Conservation (phyloP, 1,140 invertebrate species). For the Meloidogyne floridensis region DNA sequence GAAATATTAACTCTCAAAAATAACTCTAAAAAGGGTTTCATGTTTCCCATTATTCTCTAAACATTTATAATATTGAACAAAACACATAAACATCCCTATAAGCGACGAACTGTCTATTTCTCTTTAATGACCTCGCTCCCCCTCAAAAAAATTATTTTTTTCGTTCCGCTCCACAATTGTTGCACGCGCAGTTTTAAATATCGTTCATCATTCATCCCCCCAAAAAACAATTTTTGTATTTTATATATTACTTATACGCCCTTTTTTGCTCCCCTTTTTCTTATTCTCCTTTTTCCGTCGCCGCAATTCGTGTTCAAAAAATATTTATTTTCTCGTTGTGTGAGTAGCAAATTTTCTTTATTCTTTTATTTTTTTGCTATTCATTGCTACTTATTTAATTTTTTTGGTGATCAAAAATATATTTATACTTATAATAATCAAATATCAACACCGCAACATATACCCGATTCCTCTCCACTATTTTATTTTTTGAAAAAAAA, state of each 20-base stretch:
- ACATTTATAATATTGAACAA: no score
- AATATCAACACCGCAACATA: neutral
- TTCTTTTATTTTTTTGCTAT: neutral
- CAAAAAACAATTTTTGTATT: neutral
- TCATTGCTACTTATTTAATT: neutral
- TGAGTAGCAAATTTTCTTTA: neutral
- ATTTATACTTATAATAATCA: neutral
- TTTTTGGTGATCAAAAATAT: neutral
- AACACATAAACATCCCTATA: no score
- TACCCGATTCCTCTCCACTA: neutral
- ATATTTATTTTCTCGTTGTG: neutral
- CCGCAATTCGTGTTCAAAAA: neutral
- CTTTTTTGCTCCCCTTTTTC: neutral
- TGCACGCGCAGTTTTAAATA: slow-evolving; percentile 5
- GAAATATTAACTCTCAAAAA: no score
- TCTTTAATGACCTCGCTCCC: no score
- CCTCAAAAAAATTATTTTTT: neutral
- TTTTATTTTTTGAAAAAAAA: neutral
- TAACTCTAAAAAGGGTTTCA: no score
- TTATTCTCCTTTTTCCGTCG: neutral
- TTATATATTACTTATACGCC: neutral
- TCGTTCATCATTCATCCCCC: slow-evolving; percentile 8
- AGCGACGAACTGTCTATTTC: no score
- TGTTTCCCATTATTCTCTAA: no score
- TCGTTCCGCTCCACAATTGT: neutral